phyloP scores from a whole-genome alignment of 2,888 invertebrate species.

The Pristionchus arcanus region DNA sequence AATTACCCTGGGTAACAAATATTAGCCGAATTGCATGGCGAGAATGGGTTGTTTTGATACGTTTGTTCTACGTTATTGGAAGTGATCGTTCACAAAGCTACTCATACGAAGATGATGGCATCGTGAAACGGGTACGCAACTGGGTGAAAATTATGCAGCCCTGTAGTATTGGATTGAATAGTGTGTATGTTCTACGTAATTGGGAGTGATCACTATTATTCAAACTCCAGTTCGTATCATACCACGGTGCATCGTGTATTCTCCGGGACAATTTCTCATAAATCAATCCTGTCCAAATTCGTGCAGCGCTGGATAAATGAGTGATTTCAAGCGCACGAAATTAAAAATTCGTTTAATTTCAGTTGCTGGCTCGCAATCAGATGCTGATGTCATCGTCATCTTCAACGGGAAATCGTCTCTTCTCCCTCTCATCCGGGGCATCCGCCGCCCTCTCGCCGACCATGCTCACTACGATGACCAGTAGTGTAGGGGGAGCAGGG shows the following conservation, averaged over 20 bases:
- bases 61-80: not conserved
- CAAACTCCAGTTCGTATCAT: not conserved
- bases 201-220: not conserved
- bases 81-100: not conserved
- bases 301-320: not conserved
- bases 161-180: not conserved
- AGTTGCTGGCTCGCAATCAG: constrained; percentile 43
- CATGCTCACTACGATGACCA: not conserved
- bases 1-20: no score
- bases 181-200: not conserved
- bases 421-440: not conserved
- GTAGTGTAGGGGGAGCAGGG: constrained; percentile 47
- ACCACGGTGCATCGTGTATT: not conserved
- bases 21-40: no score
- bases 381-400: constrained; percentile 32
- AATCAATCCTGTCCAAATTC: not conserved
- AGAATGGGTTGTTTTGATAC: no score
- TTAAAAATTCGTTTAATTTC: not conserved
- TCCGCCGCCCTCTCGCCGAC: constrained; percentile 29
- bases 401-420: constrained; percentile 53
- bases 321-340: not conserved
- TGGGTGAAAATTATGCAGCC: not conserved
- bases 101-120: no score
- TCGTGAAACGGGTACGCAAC: no score
- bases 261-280: not conserved